Evolutionary conservation across 1,140 invertebrate species (phyloP), one percentile per base, ranked within the genome.

Genomic region (Habropoda laboriosa): DNA sequence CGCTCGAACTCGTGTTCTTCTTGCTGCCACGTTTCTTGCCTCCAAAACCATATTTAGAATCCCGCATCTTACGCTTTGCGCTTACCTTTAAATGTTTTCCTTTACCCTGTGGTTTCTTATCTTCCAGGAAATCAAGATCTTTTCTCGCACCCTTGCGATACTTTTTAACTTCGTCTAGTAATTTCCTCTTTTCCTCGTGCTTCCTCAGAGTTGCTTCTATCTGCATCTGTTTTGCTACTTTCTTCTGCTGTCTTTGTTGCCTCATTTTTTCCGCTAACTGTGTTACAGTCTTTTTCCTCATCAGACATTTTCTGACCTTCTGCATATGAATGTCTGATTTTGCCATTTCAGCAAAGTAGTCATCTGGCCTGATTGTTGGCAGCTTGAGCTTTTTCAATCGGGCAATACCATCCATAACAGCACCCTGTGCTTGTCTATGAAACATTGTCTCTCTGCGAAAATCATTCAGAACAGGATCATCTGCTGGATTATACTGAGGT

Each of bases 281-380:
- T 64, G 97, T 95, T 13, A 95, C 95, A 13, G 95, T 94, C 89
- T 99, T 96, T 90, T 98, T 98, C 58, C 96, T 95, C 91, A 98
- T 94, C 1, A 99, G 90, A 88, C 96, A 96, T 88, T 96, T 94
- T 63, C 98, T 94, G 0, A 99, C 96, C 92, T 98, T 99, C 89
- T 99, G 97, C 99, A 99, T 99, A 84, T 99, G 99, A 53, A 95
- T 94, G 93, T 99, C 99, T 63, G 97, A 95, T 92, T 99, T 99
- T 3, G 98, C 98, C 99, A 99, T 99, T 94, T 99, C 97, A 1
- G 99, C 99, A 94, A 99, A 99, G 93, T 99, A 99, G 93, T 99
- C 99, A 42, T 98, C 96, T 0, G 99, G 99, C 74, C 97, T 94
- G 89, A 95, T 96, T 0, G 97, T 99, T 0, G 95, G 93, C 51